Evolutionary conservation across 2,888 invertebrate species (phyloP).

Genomic region (Artemia sp.): DNA sequence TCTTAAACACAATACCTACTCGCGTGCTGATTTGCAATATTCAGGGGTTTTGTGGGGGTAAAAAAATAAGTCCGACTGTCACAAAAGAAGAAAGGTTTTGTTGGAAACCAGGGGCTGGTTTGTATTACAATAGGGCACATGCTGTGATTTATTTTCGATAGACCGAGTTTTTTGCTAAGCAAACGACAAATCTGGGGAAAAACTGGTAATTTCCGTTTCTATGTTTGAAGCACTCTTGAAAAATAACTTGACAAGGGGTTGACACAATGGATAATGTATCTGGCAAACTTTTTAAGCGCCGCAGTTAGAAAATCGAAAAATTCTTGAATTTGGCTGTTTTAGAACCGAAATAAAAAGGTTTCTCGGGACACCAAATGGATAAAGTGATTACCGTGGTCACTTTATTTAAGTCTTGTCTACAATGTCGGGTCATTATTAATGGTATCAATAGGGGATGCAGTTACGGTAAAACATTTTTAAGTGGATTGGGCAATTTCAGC

Average conservation of each 20-base stretch:
- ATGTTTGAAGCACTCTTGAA: background rate
- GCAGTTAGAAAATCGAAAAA: too few relatives aligned
- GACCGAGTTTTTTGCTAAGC: constrained; percentile 1
- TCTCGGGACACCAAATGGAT: too few relatives aligned
- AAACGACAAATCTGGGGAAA: constrained; percentile 6
- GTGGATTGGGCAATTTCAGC: too few relatives aligned
- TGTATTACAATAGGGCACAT: constrained; percentile 10
- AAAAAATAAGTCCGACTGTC: constrained; percentile 15
- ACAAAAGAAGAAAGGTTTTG: constrained; percentile 6
- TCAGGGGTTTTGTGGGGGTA: constrained; percentile 3
- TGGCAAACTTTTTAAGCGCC: too few relatives aligned
- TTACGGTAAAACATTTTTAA: too few relatives aligned
- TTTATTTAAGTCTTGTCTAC: too few relatives aligned
- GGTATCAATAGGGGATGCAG: too few relatives aligned
- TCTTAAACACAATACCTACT: background rate
- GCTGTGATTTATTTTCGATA: constrained; percentile 9
- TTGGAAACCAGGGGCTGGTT: constrained; percentile 15
- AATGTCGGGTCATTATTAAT: too few relatives aligned
- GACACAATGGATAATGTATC: too few relatives aligned
- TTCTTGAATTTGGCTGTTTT: too few relatives aligned
- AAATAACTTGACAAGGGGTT: background rate
- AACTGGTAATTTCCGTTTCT: constrained; percentile 8
- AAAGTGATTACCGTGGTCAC: too few relatives aligned
- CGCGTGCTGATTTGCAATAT: constrained; percentile 16
- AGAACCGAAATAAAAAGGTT: too few relatives aligned